phyloP scores from a whole-genome alignment of 2,797 vertebrate species.

The Sebastes hubbsi region DNA sequence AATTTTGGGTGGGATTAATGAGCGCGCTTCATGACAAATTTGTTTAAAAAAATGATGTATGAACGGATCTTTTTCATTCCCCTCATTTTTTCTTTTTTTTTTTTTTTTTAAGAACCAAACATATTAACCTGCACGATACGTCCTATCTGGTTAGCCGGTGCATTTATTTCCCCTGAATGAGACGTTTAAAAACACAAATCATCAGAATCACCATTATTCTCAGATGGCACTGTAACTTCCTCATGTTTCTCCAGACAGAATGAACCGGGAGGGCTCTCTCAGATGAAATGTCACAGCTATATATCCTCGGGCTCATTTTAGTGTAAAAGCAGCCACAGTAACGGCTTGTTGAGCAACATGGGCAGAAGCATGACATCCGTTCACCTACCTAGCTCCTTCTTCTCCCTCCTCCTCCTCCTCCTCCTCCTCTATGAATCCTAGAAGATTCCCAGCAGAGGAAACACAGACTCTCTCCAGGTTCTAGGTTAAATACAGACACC shows the following conservation, averaged over 20 bases:
- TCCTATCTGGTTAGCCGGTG: conserved; percentile 42
- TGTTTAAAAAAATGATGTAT: conserved; percentile 61
- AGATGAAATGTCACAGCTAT: conserved; percentile 68
- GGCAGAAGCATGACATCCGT: conserved; percentile 67
- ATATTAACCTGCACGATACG: conserved; percentile 50
- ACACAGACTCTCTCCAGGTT: conserved; percentile 76
- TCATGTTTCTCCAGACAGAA: conserved; percentile 57
- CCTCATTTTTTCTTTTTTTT: conserved; percentile 16
- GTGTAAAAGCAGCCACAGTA: conserved; percentile 52
- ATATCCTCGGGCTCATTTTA: conserved; percentile 70
- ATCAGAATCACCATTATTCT: conserved; percentile 53
- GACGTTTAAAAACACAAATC: conserved; percentile 53
- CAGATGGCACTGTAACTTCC: conserved; percentile 47
- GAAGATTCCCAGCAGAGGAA: conserved; percentile 78
- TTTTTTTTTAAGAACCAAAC: conserved; percentile 3
- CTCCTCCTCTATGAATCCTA: conserved; percentile 61
- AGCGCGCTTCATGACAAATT: conserved; percentile 52
- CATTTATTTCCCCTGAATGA: conserved; percentile 49
- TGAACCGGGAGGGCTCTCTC: conserved; percentile 29
- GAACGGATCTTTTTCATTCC: conserved; percentile 48
- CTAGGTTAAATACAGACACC: conserved; percentile 78
- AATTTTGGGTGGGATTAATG: conserved; percentile 61
- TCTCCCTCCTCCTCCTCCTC: conserved; percentile 45
- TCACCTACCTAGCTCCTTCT: conserved; percentile 70
- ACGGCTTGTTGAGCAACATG: conserved; percentile 66